Evolutionary conservation across 2,888 invertebrate species (phyloP).

Genomic region (Caenorhabditis drosophilae): DNA sequence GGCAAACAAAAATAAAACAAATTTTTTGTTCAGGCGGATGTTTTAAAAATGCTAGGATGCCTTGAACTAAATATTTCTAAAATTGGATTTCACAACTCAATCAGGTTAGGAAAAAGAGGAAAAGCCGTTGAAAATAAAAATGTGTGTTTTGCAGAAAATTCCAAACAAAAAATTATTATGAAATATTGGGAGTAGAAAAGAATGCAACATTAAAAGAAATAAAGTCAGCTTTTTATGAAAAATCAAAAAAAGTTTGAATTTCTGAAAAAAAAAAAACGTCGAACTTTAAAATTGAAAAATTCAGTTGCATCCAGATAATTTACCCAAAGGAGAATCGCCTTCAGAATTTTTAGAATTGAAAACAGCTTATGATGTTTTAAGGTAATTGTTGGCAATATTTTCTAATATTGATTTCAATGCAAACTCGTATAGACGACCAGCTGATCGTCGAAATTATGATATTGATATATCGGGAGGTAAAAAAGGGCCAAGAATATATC

Average conservation of each 20-base stretch:
- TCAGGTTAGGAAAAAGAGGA: no score
- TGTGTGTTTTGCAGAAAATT: not conserved
- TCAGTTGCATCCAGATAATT: conserved; percentile 60
- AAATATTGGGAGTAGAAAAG: conserved; percentile 53
- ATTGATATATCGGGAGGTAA: conserved; percentile 18
- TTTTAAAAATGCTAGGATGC: no score
- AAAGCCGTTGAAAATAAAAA: no score
- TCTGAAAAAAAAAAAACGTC: not conserved
- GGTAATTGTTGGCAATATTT: no score
- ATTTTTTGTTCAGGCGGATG: no score
- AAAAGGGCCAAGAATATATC: not conserved
- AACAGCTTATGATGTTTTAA: conserved; percentile 55
- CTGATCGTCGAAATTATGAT: conserved; percentile 48
- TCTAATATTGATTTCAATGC: no score
- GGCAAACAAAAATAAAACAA: no score
- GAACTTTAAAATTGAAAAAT: no score
- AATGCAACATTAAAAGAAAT: conserved; percentile 54
- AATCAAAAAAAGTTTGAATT: conserved; percentile 56
- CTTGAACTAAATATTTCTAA: no score
- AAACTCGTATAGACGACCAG: conserved; percentile 57
- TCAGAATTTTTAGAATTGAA: conserved; percentile 60
- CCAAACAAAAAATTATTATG: conserved; percentile 23
- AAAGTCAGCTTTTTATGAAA: conserved; percentile 60
- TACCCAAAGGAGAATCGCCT: conserved; percentile 37
- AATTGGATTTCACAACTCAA: no score